Evolutionary conservation across 2,888 invertebrate genomes (phyloP).

Genomic region (Ecliptopera silaceata): DNA sequence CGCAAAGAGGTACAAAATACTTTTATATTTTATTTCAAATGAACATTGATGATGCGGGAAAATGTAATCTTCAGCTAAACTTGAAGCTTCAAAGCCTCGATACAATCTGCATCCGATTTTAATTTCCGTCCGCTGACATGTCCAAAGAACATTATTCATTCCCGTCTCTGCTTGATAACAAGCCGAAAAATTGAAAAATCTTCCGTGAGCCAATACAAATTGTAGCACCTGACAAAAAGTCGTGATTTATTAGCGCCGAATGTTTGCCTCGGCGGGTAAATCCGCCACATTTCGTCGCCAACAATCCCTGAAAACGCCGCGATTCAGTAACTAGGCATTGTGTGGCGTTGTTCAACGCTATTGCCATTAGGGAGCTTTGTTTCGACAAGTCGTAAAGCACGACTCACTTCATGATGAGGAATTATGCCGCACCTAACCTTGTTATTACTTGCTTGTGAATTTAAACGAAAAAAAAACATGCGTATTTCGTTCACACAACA

Average conservation of each 20-base stretch:
- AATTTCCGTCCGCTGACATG: slow-evolving; percentile 23
- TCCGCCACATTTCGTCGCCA: slow-evolving; percentile 49
- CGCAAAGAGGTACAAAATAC: too few species aligned
- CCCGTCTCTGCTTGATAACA: slow-evolving; percentile 24
- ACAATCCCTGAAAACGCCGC: slow-evolving; percentile 48
- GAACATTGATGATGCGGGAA: background rate
- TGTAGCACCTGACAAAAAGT: slow-evolving; percentile 63
- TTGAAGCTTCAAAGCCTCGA: slow-evolving; percentile 8
- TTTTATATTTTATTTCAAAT: background rate
- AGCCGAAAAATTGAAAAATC: slow-evolving; percentile 47
- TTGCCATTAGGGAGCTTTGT: slow-evolving; percentile 50
- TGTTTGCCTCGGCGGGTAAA: slow-evolving; percentile 52
- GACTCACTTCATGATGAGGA: slow-evolving; percentile 19
- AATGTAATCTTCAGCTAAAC: background rate
- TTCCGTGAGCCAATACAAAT: slow-evolving; percentile 55
- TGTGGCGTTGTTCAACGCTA: slow-evolving; percentile 41
- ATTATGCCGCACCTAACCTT: background rate
- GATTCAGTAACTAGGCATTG: slow-evolving; percentile 51
- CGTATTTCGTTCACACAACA: too few species aligned
- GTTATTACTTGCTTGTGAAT: background rate
- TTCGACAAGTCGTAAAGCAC: slow-evolving; percentile 36
- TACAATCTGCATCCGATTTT: slow-evolving; percentile 20
- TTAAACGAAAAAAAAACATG: too few species aligned
- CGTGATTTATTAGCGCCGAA: slow-evolving; percentile 61
- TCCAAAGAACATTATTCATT: slow-evolving; percentile 30